A percentile compares a stretch with the other conserved stretches of the same genome.
phyloP scores from a whole-genome alignment of 2,888 invertebrate species.

The Ctenicera cuprea region DNA sequence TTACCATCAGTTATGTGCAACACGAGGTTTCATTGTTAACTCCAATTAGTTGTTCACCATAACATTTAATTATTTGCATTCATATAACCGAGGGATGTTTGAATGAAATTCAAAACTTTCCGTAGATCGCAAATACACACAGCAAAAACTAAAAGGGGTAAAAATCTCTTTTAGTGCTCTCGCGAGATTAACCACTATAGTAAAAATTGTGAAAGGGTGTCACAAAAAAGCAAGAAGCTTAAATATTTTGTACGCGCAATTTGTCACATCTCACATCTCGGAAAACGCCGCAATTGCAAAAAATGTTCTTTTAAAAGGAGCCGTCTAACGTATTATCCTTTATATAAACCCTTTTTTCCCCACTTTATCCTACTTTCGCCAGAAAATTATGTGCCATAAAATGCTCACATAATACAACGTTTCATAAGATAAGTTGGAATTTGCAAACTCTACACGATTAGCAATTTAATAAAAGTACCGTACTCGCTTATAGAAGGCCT shows the following conservation, averaged over 20 bases:
- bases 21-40: not conserved
- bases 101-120: not conserved
- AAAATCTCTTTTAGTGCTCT: slow-evolving; percentile 2
- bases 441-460: slow-evolving; percentile 41
- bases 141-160: not conserved
- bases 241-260: slow-evolving; percentile 33
- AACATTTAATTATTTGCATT: slow-evolving; percentile 13
- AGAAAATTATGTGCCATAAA: slow-evolving; percentile 37
- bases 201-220: not conserved
- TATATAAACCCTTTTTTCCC: slow-evolving; percentile 30
- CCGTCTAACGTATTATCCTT: slow-evolving; percentile 17
- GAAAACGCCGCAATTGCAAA: slow-evolving; percentile 32
- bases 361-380: slow-evolving; percentile 30
- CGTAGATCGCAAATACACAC: not conserved
- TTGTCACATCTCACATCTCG: slow-evolving; percentile 32
- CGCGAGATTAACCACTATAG: not conserved
- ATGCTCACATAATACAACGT: slow-evolving; percentile 33
- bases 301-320: slow-evolving; percentile 20
- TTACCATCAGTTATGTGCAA: slow-evolving; percentile 8
- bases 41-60: not conserved
- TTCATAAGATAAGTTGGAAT: slow-evolving; percentile 36
- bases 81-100: not conserved
- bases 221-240: slow-evolving; percentile 15
- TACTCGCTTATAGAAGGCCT: slow-evolving; percentile 27
- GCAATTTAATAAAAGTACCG: slow-evolving; percentile 40